These are phyloP conservation scores for Lutjanus campechanus DNA, from an alignment of 2,797 vertebrate species.

Conservation along the genomic window DNA sequence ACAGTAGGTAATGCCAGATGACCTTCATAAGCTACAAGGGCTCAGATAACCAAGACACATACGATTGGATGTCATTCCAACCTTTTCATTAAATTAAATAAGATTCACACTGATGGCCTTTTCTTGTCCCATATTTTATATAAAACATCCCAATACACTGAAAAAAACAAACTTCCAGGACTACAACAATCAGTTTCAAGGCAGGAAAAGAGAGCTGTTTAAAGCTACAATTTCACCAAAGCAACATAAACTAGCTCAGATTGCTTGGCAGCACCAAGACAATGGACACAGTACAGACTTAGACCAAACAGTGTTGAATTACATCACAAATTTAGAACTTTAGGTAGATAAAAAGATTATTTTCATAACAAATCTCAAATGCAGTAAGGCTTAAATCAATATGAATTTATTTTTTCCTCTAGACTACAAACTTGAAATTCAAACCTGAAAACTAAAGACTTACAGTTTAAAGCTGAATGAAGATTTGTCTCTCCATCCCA, in stretches of 20 bases:
- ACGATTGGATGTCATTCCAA: neutral
- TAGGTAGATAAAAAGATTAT: neutral
- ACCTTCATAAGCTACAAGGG: slow-evolving; percentile 31
- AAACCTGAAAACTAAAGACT: neutral
- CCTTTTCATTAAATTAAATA: slow-evolving; percentile 11
- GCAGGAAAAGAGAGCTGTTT: neutral
- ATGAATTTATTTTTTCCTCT: neutral
- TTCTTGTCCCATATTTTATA: neutral
- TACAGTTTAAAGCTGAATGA: neutral
- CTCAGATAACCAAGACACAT: slow-evolving; percentile 22
- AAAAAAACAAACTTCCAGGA: neutral
- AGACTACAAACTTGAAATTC: neutral
- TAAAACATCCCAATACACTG: neutral
- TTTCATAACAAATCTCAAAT: neutral
- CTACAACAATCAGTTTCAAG: neutral
- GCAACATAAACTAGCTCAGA: neutral
- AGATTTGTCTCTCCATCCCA: neutral
- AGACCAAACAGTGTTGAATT: neutral
- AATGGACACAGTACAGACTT: neutral
- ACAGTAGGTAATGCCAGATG: slow-evolving; percentile 41
- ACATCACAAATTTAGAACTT: neutral
- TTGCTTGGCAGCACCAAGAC: neutral
- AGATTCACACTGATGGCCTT: neutral
- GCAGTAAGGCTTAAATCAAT: no score
- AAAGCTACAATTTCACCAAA: neutral